Evolutionary conservation across 1,140 invertebrate genomes (phyloP), one percentile per base, ranked within the genome.

Genomic region (Drosophila equinoxialis): DNA sequence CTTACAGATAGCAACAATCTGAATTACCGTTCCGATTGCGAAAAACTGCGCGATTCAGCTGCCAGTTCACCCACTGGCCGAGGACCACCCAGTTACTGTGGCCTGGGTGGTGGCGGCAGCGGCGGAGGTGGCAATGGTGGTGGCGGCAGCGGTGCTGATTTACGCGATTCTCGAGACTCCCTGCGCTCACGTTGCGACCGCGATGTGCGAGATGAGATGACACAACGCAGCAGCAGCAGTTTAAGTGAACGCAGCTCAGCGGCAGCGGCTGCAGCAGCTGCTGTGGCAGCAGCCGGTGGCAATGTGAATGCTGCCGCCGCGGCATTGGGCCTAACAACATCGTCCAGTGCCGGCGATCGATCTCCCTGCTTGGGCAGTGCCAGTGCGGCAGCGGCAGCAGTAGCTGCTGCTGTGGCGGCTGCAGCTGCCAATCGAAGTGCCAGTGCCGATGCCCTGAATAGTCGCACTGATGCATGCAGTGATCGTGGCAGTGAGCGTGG

Each of bases 1-100:
- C 94, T 98, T 82, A 97, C 96, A 85, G 96, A 98, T 94, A 96
- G 96, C 93, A 96, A 95, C 94, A 94, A 94, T 92, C 93, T 95
- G 86, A 95, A 95, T 92, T 93, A 92, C 74, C 91, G 90, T 42
- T 74, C 81, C 54, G 91, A 92, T 69, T 85, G 81, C 69, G 91
- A 92, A 41, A 92, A 91, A 74, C 73, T 90, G 68, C 91, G 90
- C 69, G 90, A 91, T 42, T 90, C 91, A 37, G 85, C 89, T 10
- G 74, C 81, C 63, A 89, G 87, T 45, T 90, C 91, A 55, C 91
- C 90, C 61, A 90, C 91, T 48, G 86, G 90, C 11, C 91, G 90
- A 35, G 85, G 68, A 10, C 67, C 45, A 11, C 45, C 79, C 10
- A 92, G 86, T 67, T 90, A 87, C 39, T 73, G 78, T 13, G 68